A percentile compares a stretch with the other conserved stretches of the same genome.
phyloP scores from a whole-genome alignment of 2,888 invertebrate genomes.

The Agriotes lineatus region DNA sequence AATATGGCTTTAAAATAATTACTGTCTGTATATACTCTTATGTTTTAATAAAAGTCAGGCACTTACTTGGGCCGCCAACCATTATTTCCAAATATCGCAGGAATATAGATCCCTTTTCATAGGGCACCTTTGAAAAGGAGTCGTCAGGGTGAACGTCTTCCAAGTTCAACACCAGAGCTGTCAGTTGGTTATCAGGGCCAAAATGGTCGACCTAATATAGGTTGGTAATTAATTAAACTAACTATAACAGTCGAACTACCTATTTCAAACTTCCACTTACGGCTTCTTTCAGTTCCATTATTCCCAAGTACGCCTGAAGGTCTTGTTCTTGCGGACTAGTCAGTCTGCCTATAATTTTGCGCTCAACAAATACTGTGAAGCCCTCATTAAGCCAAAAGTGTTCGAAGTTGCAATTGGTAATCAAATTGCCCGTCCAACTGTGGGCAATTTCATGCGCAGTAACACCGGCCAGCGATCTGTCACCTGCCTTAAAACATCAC shows the following conservation, averaged over 20 bases:
- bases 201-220: slow-evolving; percentile 69
- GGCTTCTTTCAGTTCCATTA: slow-evolving; percentile 80
- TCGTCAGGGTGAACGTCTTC: slow-evolving; percentile 87
- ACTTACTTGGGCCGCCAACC: slow-evolving; percentile 83
- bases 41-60: too few relatives aligned
- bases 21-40: too few relatives aligned
- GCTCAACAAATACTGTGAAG: slow-evolving; percentile 91
- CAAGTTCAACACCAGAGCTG: slow-evolving; percentile 83
- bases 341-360: slow-evolving; percentile 84
- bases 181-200: slow-evolving; percentile 77
- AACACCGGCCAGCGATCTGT: slow-evolving; percentile 89
- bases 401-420: slow-evolving; percentile 93
- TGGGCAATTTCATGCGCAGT: slow-evolving; percentile 97
- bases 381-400: slow-evolving; percentile 99
- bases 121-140: slow-evolving; percentile 90
- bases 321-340: slow-evolving; percentile 77
- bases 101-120: slow-evolving; percentile 93
- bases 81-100: slow-evolving; percentile 87
- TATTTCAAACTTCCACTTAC: too few relatives aligned
- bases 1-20: slow-evolving; percentile 70
- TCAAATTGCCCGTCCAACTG: slow-evolving; percentile 95
- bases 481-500: slow-evolving; percentile 79
- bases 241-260: too few relatives aligned
- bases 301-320: slow-evolving; percentile 83
- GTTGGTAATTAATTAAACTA: too few relatives aligned